phyloP scores from a whole-genome alignment of 2,797 vertebrate species.

The Galagoides demidoff region DNA sequence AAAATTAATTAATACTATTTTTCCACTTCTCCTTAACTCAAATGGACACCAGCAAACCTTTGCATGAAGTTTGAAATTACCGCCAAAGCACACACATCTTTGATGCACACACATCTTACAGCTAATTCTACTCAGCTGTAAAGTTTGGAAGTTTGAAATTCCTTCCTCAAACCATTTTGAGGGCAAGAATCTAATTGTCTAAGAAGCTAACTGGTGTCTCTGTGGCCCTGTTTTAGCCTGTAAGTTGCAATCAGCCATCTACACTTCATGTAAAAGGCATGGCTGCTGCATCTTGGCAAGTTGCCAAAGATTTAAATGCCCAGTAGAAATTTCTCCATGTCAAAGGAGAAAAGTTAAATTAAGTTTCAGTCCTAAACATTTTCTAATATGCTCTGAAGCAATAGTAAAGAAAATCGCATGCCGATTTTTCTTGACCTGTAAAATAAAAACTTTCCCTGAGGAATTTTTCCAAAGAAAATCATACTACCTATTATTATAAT shows the following conservation, averaged over 20 bases:
- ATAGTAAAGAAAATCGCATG: not conserved
- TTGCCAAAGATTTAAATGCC: not conserved
- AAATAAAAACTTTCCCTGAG: not conserved
- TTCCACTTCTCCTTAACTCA: not conserved
- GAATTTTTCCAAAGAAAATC: constrained; percentile 14
- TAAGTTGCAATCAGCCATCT: not conserved
- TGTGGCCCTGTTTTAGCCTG: not conserved
- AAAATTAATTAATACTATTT: not conserved
- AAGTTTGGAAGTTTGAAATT: not conserved
- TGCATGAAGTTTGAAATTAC: not conserved
- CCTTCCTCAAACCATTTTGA: not conserved
- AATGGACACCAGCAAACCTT: not conserved
- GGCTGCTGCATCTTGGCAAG: not conserved
- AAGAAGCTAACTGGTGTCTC: not conserved
- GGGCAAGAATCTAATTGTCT: not conserved
- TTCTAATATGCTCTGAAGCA: constrained; percentile 4
- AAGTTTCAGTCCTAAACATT: not conserved
- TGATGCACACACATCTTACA: not conserved
- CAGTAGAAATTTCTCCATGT: not conserved
- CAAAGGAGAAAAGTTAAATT: constrained; percentile 31
- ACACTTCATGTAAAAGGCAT: not conserved
- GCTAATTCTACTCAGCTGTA: not conserved
- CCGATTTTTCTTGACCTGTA: not conserved
- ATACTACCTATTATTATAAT: not conserved
- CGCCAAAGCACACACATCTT: not conserved